Percentiles rank a stretch among this genome's conserved stretches.
Evolutionary conservation across 2,113 vertebrate species (phyloP).

Genomic region (Cynoglossus semilaevis): DNA sequence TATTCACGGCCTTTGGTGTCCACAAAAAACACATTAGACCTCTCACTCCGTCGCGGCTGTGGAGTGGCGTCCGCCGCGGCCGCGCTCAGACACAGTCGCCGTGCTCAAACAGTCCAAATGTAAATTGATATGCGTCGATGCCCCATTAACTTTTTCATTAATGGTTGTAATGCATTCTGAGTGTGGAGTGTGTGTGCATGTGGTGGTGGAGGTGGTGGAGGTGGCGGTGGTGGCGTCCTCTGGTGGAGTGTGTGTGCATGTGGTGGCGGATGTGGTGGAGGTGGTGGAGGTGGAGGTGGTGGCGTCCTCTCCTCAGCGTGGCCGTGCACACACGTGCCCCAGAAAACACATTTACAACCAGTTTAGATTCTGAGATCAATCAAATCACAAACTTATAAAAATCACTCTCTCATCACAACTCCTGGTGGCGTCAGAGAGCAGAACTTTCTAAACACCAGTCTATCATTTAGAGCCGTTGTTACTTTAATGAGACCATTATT

Average conservation of each 20-base stretch:
- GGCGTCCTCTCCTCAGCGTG: constrained; percentile 54
- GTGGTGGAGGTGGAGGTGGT: constrained; percentile 57
- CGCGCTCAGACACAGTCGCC: constrained; percentile 91
- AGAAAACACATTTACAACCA: constrained; percentile 17
- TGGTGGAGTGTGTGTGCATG: constrained; percentile 75
- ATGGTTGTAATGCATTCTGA: constrained; percentile 98
- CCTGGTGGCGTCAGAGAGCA: neutral
- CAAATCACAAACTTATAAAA: too few relatives aligned
- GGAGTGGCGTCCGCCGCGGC: constrained; percentile 88
- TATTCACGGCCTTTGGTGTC: constrained; percentile 98
- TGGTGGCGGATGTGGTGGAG: too few relatives aligned
- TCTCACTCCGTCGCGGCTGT: constrained; percentile 82
- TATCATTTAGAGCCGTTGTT: neutral
- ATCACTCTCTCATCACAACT: too few relatives aligned
- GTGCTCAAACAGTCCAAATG: constrained; percentile 95
- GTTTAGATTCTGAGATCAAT: too few relatives aligned
- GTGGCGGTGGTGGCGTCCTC: constrained; percentile 69
- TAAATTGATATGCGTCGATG: constrained; percentile 99
- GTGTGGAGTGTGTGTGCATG: constrained; percentile 77
- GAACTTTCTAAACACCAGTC: neutral
- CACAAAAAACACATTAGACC: constrained; percentile 98
- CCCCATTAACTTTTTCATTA: constrained; percentile 99
- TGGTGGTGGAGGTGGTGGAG: too few relatives aligned
- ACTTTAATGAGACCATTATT: constrained; percentile 19
- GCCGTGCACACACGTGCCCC: constrained; percentile 18